These are phyloP conservation scores for Scotopteryx bipunctaria DNA, from an alignment of 2,888 invertebrate genomes.

Conservation along the genomic window DNA sequence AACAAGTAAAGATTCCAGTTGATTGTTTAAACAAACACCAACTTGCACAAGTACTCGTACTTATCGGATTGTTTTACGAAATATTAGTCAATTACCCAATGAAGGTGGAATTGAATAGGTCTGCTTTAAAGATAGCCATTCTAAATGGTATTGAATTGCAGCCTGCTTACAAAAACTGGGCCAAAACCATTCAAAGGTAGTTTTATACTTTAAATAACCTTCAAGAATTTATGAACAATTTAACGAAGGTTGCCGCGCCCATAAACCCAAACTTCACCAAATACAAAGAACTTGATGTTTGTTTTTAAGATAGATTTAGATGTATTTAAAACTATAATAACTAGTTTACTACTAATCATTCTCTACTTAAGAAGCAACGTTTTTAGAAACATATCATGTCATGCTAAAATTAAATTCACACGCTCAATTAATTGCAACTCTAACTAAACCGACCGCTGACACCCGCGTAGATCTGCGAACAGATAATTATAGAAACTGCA, in stretches of 20 bases:
- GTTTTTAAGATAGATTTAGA: too few relatives aligned
- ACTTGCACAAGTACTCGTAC: constrained; percentile 2
- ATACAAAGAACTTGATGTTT: not conserved
- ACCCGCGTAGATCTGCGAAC: constrained; percentile 35
- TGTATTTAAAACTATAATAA: too few relatives aligned
- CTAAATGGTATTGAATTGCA: constrained; percentile 5
- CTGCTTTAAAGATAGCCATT: constrained; percentile 2
- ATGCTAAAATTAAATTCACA: constrained; percentile 12
- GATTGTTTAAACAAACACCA: constrained; percentile 32
- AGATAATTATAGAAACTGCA: constrained; percentile 37
- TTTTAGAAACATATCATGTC: too few relatives aligned
- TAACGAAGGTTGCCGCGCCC: not conserved
- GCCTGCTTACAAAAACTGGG: not conserved
- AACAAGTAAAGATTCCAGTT: constrained; percentile 24
- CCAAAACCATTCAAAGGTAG: not conserved
- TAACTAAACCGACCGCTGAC: constrained; percentile 42
- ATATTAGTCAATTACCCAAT: constrained; percentile 15
- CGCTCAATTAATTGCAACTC: constrained; percentile 38
- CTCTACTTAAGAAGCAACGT: too few relatives aligned
- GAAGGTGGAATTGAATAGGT: constrained; percentile 3
- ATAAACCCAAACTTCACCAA: not conserved
- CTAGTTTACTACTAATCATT: too few relatives aligned
- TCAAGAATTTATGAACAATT: not conserved
- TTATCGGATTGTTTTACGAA: constrained; percentile 15
- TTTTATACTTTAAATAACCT: not conserved